Evolutionary conservation across 2,888 invertebrate genomes (phyloP).

Genomic region (Drosophila percnosoma): DNA sequence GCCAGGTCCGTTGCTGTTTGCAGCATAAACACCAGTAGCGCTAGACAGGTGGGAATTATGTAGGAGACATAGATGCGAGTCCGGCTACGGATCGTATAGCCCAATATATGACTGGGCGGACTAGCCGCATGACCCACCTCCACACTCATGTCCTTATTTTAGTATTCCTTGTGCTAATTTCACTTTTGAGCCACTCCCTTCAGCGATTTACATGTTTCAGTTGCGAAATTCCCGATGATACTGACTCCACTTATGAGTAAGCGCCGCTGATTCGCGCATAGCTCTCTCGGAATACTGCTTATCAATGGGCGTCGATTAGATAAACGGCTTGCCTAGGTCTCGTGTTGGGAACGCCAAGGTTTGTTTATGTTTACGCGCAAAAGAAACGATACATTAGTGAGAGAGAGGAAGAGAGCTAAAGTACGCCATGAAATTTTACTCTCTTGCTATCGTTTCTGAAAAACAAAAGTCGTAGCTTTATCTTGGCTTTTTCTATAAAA

Average conservation of each 20-base stretch:
- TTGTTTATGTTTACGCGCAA: conserved; percentile 66
- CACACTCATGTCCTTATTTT: conserved; percentile 38
- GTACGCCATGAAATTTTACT: not conserved
- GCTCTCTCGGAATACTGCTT: conserved; percentile 38
- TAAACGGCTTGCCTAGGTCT: conserved; percentile 38
- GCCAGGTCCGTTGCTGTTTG: conserved; percentile 89
- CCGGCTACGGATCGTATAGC: conserved; percentile 81
- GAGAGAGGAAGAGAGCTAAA: not conserved
- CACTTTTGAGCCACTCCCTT: not conserved
- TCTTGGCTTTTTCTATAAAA: not conserved
- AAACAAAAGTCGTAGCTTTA: not conserved
- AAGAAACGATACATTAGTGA: not conserved
- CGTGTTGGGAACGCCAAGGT: conserved; percentile 26
- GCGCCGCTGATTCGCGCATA: conserved; percentile 30
- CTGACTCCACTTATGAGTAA: conserved; percentile 67
- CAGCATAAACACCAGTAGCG: conserved; percentile 88
- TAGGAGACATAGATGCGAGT: conserved; percentile 83
- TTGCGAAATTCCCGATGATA: conserved; percentile 58
- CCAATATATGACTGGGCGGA: conserved; percentile 82
- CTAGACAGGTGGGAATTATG: conserved; percentile 87
- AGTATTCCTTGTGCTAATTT: not conserved
- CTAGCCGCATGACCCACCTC: conserved; percentile 76
- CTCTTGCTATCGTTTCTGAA: not conserved
- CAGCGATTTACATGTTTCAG: conserved; percentile 39
- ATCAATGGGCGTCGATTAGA: conserved; percentile 71